Evolutionary conservation across 2,888 invertebrate species (phyloP), one percentile per base, ranked within the genome.

Genomic region (Plebejus argus): DNA sequence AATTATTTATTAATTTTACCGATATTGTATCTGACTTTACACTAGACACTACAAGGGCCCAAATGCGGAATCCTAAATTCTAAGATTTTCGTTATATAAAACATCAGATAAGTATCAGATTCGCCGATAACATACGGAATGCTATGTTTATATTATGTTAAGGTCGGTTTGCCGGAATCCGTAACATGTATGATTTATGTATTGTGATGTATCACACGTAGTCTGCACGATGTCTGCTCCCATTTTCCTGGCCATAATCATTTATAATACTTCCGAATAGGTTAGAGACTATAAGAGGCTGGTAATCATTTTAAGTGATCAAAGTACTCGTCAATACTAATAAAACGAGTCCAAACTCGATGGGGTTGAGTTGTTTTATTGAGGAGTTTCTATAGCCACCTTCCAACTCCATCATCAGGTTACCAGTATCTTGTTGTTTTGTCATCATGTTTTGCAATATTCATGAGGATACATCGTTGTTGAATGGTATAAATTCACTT

Each of bases 161-260:
- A 74, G 74, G 74, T 74, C 74, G 53, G 74, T 74, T 74, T 74
- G 53, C 33, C 74, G 53, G 74, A 74, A 74, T 66, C 3, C 20
- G 58, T 23, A 61, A 12, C 12, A 28, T 33, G 5, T 66, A 66
- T 66, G 66, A 66, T 66, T 28, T 66, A 28, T 28, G 5, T 53
- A 53, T 18, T 53, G 18, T 53, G 18, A 53, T 20, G 23, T 61
- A 23, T 28, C 66, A 28, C 66, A 23, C 1, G 12, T 23, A 20
- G 23, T 61, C 10, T 61, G 61, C 2, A 20, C 1, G 58, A 53
- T 18, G 53, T 53, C 53, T 53, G 53, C 15, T 53, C 18, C 1
- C 5, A 18, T 53, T 53, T 18, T 53, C 15, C 49, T 3, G 15
- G 12, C 15, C 49, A 49, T 15, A 49, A 49, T 49, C 3, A 49